Conservation (phyloP, 2,113 vertebrate genomes). For the Rhineura floridana region DNA sequence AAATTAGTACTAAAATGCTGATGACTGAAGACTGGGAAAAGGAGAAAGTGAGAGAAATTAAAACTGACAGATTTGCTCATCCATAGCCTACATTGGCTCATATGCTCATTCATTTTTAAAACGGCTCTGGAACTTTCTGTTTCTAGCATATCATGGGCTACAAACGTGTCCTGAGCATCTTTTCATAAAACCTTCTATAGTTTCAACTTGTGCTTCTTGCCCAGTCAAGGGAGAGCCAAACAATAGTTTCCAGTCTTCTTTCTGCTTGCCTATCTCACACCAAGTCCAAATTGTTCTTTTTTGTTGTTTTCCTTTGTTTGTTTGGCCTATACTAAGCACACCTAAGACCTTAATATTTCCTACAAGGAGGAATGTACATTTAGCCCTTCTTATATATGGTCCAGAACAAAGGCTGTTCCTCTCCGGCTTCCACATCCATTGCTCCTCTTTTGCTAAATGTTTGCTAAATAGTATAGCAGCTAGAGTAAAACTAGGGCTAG, state of each 20-base stretch:
- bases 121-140: not conserved
- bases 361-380: not conserved
- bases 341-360: not conserved
- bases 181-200: not conserved
- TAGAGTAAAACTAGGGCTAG: too few species aligned
- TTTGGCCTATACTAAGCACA: not conserved
- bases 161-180: not conserved
- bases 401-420: not conserved
- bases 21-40: too few species aligned
- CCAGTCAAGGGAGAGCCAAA: not conserved
- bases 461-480: too few species aligned
- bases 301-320: too few species aligned
- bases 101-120: not conserved
- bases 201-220: not conserved
- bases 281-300: too few species aligned
- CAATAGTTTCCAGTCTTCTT: not conserved
- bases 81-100: not conserved
- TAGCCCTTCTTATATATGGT: not conserved
- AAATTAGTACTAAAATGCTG: too few species aligned
- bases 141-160: not conserved
- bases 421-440: too few species aligned
- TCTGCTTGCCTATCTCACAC: not conserved
- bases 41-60: too few species aligned
- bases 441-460: too few species aligned
- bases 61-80: too few species aligned